Conservation (phyloP, 2,113 vertebrate species). For the Rana temporaria region DNA sequence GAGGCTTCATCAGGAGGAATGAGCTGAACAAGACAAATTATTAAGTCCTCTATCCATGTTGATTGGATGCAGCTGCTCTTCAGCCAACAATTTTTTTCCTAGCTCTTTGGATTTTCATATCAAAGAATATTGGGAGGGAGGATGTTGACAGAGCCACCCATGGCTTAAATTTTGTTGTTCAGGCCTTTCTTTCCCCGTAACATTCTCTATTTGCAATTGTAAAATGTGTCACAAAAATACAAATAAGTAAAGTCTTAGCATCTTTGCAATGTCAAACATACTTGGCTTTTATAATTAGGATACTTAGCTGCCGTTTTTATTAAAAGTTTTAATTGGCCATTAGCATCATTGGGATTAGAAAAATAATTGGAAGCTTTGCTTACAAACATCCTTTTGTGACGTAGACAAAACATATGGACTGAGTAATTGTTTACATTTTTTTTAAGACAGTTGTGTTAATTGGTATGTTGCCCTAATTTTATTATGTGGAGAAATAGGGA, state of each 20-base stretch:
- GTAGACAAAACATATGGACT: neutral
- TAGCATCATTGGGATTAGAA: neutral
- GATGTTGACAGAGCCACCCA: too few relatives aligned
- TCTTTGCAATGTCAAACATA: neutral
- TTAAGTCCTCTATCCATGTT: too few relatives aligned
- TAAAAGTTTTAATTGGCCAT: slow-evolving; percentile 21
- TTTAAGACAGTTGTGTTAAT: neutral
- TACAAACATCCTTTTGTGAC: slow-evolving; percentile 14
- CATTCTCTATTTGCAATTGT: neutral
- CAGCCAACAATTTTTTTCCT: too few relatives aligned
- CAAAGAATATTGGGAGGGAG: too few relatives aligned
- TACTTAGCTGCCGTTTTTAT: slow-evolving; percentile 23
- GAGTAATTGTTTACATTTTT: neutral
- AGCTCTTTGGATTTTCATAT: too few relatives aligned
- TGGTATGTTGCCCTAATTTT: neutral
- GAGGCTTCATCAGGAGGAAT: too few relatives aligned
- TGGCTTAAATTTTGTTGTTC: too few relatives aligned
- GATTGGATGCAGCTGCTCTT: too few relatives aligned
- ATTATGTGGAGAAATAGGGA: neutral
- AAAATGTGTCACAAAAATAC: neutral
- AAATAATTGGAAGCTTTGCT: slow-evolving; percentile 32
- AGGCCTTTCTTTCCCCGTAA: too few relatives aligned
- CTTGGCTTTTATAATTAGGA: slow-evolving; percentile 19
- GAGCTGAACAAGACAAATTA: too few relatives aligned
- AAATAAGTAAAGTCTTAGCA: neutral